phyloP scores from a whole-genome alignment of 2,888 invertebrate species.

The Ochropleura plecta region DNA sequence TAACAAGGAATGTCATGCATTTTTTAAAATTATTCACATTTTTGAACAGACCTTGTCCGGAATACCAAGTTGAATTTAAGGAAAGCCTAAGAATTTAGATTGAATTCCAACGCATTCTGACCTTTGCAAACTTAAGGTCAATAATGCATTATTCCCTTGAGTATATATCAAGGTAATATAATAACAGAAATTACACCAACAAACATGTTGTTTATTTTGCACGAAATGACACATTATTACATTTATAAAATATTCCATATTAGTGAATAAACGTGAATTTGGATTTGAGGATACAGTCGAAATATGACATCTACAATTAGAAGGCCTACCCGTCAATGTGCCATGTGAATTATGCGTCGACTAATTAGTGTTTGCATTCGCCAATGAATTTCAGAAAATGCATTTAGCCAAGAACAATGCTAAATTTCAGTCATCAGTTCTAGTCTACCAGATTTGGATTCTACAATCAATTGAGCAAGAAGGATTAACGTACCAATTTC shows the following conservation, averaged over 20 bases:
- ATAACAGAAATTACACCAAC: neutral
- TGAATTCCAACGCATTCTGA: conserved; percentile 26
- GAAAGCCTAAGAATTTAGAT: conserved; percentile 31
- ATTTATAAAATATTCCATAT: neutral
- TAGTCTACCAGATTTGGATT: neutral
- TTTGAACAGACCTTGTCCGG: conserved; percentile 33
- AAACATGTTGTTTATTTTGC: neutral
- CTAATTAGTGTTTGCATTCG: neutral
- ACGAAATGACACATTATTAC: neutral
- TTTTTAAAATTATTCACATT: conserved; percentile 29
- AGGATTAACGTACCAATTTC: no score
- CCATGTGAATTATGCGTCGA: neutral
- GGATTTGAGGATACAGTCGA: neutral
- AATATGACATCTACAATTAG: neutral
- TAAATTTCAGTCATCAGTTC: neutral
- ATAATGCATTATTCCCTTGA: conserved; percentile 39
- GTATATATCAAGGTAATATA: conserved; percentile 26
- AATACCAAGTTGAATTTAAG: conserved; percentile 26
- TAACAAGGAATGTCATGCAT: conserved; percentile 22
- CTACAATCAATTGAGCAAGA: no score
- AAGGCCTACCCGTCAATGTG: neutral
- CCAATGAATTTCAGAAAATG: neutral
- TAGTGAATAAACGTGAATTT: neutral
- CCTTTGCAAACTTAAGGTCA: conserved; percentile 32
- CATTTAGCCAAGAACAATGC: neutral